Evolutionary conservation across 2,113 vertebrate genomes (phyloP), one percentile per base, ranked within the genome.

Genomic region (Leucopternis melanops): DNA sequence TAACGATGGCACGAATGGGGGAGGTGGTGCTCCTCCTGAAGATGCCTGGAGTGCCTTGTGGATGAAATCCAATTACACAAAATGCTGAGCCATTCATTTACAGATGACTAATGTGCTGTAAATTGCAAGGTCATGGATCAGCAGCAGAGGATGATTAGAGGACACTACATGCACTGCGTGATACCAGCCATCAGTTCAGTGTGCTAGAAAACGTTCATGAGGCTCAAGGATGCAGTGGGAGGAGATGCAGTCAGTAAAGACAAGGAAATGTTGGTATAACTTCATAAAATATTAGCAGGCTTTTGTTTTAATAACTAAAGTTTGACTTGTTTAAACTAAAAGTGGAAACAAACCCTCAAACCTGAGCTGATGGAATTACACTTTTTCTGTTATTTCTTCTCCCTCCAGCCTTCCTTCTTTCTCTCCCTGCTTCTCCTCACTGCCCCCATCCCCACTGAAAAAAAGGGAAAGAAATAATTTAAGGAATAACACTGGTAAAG

Each of bases 1-100:
- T 10, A 14, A 15, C 2, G 52, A 27, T n/a, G 25, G 31, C 20
- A 16, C 1, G 0, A 16, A 14, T 5, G 3, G 29, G 11, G 42
- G 58, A 44, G 29, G 49, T 10, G 36, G 5, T 15, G 59, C 13
- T 79, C 9, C 29, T 85, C 21, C 50, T 52, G 65, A 44, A 79
- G 90, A 8, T 32, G 21, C 71, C 65, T 83, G 86, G 44, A 62
- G 88, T 44, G 8, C 26, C 57, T 72, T 4, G 4, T 14, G 63
- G 44, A 16, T 81, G 49, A 27, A 77, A 80, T 67, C 38, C 71
- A 58, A 13, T 81, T 54, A 9, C 27, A 13, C 44, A 38, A 34
- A 90, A 57, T 0, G 58, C 86, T 78, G 85, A 92, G 88, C 85
- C 50, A 0, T 47, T 77, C 23, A 1, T 81, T 87, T 34, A 15